Evolutionary conservation across 1,140 invertebrate genomes (phyloP).

Genomic region (Pentalonia nigronervosa): DNA sequence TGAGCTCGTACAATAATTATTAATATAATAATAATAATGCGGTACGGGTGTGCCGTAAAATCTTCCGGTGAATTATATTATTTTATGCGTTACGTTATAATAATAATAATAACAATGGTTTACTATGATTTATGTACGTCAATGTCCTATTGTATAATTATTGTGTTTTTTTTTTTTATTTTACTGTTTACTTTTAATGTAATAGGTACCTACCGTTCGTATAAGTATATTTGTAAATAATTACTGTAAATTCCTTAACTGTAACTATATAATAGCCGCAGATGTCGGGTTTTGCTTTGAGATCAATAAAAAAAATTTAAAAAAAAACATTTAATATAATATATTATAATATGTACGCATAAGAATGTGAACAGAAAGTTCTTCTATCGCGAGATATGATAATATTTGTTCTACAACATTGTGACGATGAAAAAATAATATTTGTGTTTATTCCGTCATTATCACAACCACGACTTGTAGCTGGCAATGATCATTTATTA

Average conservation of each 20-base stretch:
- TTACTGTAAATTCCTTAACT: too few relatives aligned
- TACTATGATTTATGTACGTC: background rate
- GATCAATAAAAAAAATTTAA: too few relatives aligned
- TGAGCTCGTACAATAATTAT: background rate
- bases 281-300: too few relatives aligned
- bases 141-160: background rate
- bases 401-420: background rate
- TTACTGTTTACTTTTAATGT: background rate
- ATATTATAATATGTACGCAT: background rate
- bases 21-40: background rate
- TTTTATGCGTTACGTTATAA: background rate
- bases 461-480: too few relatives aligned
- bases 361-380: background rate
- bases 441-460: too few relatives aligned
- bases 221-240: too few relatives aligned
- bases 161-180: background rate
- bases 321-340: too few relatives aligned
- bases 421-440: too few relatives aligned
- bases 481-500: too few relatives aligned
- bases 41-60: background rate
- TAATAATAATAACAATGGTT: background rate
- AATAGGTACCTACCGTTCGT: too few relatives aligned
- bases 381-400: background rate
- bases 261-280: too few relatives aligned
- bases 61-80: background rate